These are phyloP conservation scores for Andrena fulva DNA, from an alignment of 2,888 invertebrate species.

Conservation along the genomic window DNA sequence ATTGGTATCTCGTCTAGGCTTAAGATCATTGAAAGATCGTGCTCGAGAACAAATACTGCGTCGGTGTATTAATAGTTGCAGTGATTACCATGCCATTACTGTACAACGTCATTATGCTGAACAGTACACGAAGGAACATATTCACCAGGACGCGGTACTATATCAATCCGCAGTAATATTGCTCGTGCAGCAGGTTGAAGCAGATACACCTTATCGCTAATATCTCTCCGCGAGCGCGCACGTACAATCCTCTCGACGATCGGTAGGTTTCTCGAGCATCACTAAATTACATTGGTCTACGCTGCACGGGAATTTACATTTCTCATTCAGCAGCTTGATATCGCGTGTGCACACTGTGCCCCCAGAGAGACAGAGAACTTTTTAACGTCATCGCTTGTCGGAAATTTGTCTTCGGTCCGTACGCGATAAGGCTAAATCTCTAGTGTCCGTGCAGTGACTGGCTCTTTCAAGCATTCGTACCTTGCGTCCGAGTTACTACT, in stretches of 20 bases:
- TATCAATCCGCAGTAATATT: slow-evolving; percentile 72
- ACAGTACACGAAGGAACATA: slow-evolving; percentile 72
- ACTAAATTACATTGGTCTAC: slow-evolving; percentile 64
- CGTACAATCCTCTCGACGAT: slow-evolving; percentile 63
- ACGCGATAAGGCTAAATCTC: slow-evolving; percentile 19
- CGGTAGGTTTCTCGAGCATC: slow-evolving; percentile 69
- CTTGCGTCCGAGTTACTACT: not conserved
- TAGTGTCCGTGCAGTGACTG: slow-evolving; percentile 6
- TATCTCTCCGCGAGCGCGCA: slow-evolving; percentile 66
- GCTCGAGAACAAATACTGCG: slow-evolving; percentile 68
- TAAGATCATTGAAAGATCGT: slow-evolving; percentile 64
- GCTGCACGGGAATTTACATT: slow-evolving; percentile 56
- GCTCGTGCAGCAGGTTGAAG: slow-evolving; percentile 70
- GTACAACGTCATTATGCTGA: slow-evolving; percentile 73
- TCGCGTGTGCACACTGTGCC: slow-evolving; percentile 28
- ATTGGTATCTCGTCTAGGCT: slow-evolving; percentile 35
- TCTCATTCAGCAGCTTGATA: slow-evolving; percentile 42
- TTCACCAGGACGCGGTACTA: slow-evolving; percentile 68
- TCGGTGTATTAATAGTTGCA: slow-evolving; percentile 70
- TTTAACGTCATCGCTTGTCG: slow-evolving; percentile 44
- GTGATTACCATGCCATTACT: slow-evolving; percentile 72
- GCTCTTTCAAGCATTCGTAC: not conserved
- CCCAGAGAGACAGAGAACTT: slow-evolving; percentile 16
- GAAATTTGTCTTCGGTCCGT: slow-evolving; percentile 49
- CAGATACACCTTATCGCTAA: slow-evolving; percentile 73